Evolutionary conservation across 2,888 invertebrate species (phyloP).

Genomic region (Gerris lacustris): DNA sequence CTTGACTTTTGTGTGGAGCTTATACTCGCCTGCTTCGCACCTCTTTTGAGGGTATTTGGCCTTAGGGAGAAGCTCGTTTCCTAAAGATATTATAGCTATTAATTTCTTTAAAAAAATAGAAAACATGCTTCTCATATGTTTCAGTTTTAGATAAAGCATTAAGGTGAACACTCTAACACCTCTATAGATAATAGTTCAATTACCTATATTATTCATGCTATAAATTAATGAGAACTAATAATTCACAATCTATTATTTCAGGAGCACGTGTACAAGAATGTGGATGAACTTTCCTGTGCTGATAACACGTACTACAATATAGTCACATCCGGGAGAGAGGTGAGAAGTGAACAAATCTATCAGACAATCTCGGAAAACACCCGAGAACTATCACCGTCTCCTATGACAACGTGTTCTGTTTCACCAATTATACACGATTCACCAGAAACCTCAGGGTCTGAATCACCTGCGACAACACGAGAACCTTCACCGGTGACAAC

Average conservation of each 20-base stretch:
- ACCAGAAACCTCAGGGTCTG: neutral
- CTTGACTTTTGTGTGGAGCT: too few species aligned
- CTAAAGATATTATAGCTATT: too few species aligned
- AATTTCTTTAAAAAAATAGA: too few species aligned
- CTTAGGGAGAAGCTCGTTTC: too few species aligned
- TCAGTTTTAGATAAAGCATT: too few species aligned
- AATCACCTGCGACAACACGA: neutral
- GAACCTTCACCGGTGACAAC: neutral
- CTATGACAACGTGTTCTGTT: neutral
- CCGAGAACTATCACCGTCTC: conserved; percentile 16
- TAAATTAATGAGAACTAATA: too few species aligned
- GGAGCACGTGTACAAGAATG: conserved; percentile 26
- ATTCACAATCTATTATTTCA: neutral
- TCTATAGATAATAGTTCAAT: too few species aligned
- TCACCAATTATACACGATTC: neutral
- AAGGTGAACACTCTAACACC: too few species aligned
- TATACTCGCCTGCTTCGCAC: too few species aligned
- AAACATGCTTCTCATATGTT: too few species aligned
- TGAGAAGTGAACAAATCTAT: conserved; percentile 23
- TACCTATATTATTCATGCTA: too few species aligned
- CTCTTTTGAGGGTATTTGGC: too few species aligned
- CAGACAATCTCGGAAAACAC: conserved; percentile 24
- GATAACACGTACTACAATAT: conserved; percentile 8
- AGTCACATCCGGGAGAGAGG: neutral
- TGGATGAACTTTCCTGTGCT: conserved; percentile 9